These are phyloP conservation scores for Synergus gifuensis DNA, from an alignment of 2,888 invertebrate genomes.

Conservation along the genomic window DNA sequence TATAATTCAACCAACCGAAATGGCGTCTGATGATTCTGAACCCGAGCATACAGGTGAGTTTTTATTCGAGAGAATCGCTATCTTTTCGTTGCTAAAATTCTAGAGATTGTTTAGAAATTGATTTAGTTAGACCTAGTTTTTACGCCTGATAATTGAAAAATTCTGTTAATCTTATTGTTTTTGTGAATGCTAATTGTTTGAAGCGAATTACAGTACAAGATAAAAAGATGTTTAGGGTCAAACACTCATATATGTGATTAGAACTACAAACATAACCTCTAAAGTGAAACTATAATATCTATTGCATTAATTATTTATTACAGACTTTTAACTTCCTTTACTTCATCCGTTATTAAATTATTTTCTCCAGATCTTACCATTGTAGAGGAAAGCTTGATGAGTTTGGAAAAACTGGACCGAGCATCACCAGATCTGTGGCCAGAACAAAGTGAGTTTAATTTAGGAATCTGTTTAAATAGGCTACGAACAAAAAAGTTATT, in stretches of 20 bases:
- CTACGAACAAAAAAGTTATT: conserved; percentile 50
- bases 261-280: conserved; percentile 57
- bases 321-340: too few relatives aligned
- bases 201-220: not conserved
- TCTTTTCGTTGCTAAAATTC: not conserved
- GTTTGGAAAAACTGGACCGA: conserved; percentile 94
- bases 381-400: conserved; percentile 88
- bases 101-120: not conserved
- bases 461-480: conserved; percentile 41
- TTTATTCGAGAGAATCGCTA: conserved; percentile 46
- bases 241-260: conserved; percentile 51
- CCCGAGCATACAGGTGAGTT: conserved; percentile 82
- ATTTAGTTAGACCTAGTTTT: not conserved
- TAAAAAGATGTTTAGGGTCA: not conserved
- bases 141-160: not conserved
- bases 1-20: conserved; percentile 73
- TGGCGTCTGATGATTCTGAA: conserved; percentile 85
- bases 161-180: not conserved
- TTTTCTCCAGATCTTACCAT: conserved; percentile 67
- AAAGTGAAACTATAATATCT: not conserved
- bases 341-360: too few relatives aligned
- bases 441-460: conserved; percentile 88
- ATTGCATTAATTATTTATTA: not conserved
- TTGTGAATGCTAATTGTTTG: not conserved
- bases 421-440: conserved; percentile 98